Percentiles rank a stretch among this genome's conserved stretches.
phyloP scores from a whole-genome alignment of 2,797 vertebrate species.

The Esox lucius region DNA sequence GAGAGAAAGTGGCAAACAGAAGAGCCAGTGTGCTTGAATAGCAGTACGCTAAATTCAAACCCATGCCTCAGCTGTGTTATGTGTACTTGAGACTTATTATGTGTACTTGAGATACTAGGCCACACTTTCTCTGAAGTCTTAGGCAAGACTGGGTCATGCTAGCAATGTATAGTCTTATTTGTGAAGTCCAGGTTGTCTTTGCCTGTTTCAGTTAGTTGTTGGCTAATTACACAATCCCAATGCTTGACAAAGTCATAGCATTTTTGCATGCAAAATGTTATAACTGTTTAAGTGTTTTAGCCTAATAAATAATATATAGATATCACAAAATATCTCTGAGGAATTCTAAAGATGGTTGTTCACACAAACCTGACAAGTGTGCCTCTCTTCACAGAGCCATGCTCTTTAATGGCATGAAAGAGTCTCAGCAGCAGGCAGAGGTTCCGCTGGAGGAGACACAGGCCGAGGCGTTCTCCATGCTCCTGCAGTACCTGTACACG shows the following conservation, averaged over 20 bases:
- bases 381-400: constrained; percentile 73
- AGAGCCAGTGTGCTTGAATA: too few species aligned
- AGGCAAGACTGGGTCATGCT: neutral
- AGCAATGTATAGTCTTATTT: neutral
- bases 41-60: too few species aligned
- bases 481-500: constrained; percentile 86
- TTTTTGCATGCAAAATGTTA: too few species aligned
- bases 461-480: constrained; percentile 85
- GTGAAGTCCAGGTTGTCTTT: neutral
- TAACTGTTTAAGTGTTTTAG: too few species aligned
- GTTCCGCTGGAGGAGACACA: constrained; percentile 84
- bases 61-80: too few species aligned
- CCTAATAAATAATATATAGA: too few species aligned
- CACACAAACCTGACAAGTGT: neutral
- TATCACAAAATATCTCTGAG: too few species aligned
- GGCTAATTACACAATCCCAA: neutral
- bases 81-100: too few species aligned
- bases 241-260: neutral
- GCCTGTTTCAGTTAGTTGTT: neutral
- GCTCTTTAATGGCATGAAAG: constrained; percentile 85
- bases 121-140: neutral
- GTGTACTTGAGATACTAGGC: too few species aligned
- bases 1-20: too few species aligned
- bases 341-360: neutral
- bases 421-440: constrained; percentile 85